Percentiles rank a stretch among this genome's conserved stretches.
These are phyloP conservation scores for Rostratula benghalensis DNA, from an alignment of 2,113 vertebrate species.

Conservation along the genomic window DNA sequence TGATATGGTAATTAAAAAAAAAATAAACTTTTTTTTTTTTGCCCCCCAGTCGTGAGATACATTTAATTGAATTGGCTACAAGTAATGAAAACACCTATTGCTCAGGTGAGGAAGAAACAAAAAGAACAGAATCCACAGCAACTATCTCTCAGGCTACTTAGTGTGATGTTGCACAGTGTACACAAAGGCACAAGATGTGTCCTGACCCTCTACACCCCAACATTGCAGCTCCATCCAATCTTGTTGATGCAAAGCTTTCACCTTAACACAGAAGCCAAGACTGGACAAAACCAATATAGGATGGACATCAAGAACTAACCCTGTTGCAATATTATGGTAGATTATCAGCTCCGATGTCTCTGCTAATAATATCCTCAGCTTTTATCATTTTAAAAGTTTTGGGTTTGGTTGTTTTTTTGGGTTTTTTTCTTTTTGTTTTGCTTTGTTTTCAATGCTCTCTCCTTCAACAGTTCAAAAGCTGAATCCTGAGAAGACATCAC, in stretches of 20 bases:
- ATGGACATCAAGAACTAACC: background rate
- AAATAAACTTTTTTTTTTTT: background rate
- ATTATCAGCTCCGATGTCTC: background rate
- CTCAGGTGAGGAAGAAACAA: background rate
- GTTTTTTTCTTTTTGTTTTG: no score
- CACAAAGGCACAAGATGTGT: background rate
- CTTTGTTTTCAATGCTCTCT: background rate
- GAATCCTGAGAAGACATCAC: background rate
- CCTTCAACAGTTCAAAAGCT: background rate
- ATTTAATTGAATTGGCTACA: fast-evolving
- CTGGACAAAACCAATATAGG: background rate
- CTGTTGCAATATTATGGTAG: background rate
- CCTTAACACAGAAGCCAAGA: background rate
- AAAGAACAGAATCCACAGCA: background rate
- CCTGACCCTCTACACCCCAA: fast-evolving
- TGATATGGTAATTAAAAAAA: background rate
- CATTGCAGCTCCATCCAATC: background rate
- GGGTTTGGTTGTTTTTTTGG: no score
- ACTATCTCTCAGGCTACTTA: background rate
- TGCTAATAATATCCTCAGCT: background rate
- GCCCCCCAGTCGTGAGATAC: background rate
- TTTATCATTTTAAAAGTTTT: background rate
- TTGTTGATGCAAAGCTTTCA: background rate
- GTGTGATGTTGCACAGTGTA: background rate
- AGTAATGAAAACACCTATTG: background rate